Evolutionary conservation across 1,140 invertebrate species (phyloP).

Genomic region (Euwallacea similis): DNA sequence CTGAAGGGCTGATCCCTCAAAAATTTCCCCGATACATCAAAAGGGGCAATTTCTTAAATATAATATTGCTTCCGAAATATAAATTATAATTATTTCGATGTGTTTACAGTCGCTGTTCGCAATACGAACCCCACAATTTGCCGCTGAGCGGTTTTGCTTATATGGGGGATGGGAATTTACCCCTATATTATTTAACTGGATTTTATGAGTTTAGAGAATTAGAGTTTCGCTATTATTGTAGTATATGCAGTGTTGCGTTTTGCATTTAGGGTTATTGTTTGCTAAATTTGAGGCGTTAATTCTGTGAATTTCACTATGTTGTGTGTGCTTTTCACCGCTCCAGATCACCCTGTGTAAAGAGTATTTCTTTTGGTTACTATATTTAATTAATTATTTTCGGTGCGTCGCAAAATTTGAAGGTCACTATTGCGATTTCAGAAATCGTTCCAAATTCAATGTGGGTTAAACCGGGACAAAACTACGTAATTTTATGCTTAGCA

Average conservation of each 20-base stretch:
- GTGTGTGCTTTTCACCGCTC: too few species aligned
- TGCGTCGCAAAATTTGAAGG: too few species aligned
- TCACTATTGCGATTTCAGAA: too few species aligned
- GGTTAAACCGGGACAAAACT: too few species aligned
- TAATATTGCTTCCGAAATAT: slow-evolving; percentile 37
- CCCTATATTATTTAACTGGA: slow-evolving; percentile 24
- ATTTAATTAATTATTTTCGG: too few species aligned
- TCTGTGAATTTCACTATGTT: background rate
- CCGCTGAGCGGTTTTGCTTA: slow-evolving; percentile 23
- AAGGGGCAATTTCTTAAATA: slow-evolving; percentile 35
- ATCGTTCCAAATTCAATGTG: too few species aligned
- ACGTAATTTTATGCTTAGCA: too few species aligned
- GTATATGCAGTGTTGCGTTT: slow-evolving; percentile 2
- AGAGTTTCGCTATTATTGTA: slow-evolving; percentile 5
- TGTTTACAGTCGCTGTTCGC: slow-evolving; percentile 35
- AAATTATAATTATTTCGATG: slow-evolving; percentile 36
- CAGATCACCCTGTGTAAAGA: too few species aligned
- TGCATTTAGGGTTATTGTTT: background rate
- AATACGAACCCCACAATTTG: slow-evolving; percentile 37
- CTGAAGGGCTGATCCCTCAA: slow-evolving; percentile 10
- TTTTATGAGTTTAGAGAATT: slow-evolving; percentile 21
- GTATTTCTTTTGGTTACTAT: too few species aligned
- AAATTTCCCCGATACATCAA: slow-evolving; percentile 28
- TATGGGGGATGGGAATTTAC: slow-evolving; percentile 9
- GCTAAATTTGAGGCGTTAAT: background rate